Conservation (phyloP, 1,140 invertebrate species). For the Contarinia nasturtii region DNA sequence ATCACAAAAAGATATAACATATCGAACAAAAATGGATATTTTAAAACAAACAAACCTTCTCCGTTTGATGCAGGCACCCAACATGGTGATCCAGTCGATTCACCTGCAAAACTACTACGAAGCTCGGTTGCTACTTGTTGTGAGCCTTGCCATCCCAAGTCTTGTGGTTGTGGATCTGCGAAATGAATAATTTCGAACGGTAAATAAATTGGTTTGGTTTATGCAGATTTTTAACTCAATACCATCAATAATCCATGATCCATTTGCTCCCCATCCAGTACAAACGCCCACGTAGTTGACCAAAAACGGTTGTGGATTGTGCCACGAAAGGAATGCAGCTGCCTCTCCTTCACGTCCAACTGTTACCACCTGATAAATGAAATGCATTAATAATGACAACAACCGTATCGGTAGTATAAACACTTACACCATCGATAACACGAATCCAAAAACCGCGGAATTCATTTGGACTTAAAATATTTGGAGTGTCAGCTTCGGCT, state of each 20-base stretch:
- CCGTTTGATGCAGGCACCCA: slow-evolving; percentile 49
- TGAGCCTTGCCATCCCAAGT: slow-evolving; percentile 16
- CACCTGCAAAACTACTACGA: no score
- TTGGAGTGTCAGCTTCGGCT: slow-evolving; percentile 46
- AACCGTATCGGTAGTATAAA: slow-evolving; percentile 3
- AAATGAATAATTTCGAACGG: neutral
- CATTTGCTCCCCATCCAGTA: slow-evolving; percentile 66
- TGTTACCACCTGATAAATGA: slow-evolving; percentile 22
- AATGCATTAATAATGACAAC: neutral
- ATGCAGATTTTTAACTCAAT: slow-evolving; percentile 9
- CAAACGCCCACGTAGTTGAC: slow-evolving; percentile 57
- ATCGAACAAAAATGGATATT: no score
- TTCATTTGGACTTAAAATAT: slow-evolving; percentile 44
- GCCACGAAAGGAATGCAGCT: slow-evolving; percentile 46
- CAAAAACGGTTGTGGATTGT: slow-evolving; percentile 44
- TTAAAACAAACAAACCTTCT: no score
- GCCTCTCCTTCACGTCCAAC: slow-evolving; percentile 48
- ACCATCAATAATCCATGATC: slow-evolving; percentile 71
- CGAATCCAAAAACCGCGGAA: slow-evolving; percentile 67
- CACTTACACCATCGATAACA: slow-evolving; percentile 40
- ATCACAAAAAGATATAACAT: no score
- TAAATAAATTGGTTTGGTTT: no score
- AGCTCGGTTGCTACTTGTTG: neutral
- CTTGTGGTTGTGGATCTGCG: slow-evolving; percentile 5
- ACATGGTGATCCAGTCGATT: slow-evolving; percentile 14